Percentiles rank a stretch among this genome's conserved stretches.
Evolutionary conservation across 2,797 vertebrate species (phyloP).

Genomic region (Sebastes hopkinsi): DNA sequence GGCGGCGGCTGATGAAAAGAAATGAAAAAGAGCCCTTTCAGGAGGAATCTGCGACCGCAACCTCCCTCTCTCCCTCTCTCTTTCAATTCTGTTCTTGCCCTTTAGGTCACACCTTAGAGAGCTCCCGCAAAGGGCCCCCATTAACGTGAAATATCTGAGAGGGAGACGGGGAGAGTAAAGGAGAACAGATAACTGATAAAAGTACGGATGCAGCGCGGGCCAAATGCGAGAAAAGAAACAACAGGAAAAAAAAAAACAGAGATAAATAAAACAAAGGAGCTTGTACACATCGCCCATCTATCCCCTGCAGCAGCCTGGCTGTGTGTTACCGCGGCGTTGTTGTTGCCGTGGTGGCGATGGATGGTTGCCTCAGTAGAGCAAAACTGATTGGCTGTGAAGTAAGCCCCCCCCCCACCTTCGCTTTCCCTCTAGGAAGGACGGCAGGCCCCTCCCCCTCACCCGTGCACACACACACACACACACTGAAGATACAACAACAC

Average conservation of each 20-base stretch:
- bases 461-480: neutral
- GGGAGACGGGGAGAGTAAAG: slow-evolving; percentile 47
- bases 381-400: slow-evolving; percentile 69
- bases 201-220: slow-evolving; percentile 26
- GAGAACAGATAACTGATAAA: slow-evolving; percentile 42
- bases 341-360: slow-evolving; percentile 67
- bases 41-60: slow-evolving; percentile 57
- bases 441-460: slow-evolving; percentile 46
- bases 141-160: slow-evolving; percentile 75
- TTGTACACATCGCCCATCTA: slow-evolving; percentile 33
- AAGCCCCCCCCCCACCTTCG: slow-evolving; percentile 39
- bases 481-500: slow-evolving; percentile 19
- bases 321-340: slow-evolving; percentile 49
- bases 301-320: slow-evolving; percentile 56
- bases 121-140: slow-evolving; percentile 67
- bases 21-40: slow-evolving; percentile 74
- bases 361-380: slow-evolving; percentile 64
- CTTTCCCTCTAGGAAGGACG: slow-evolving; percentile 72
- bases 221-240: neutral
- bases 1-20: slow-evolving; percentile 71
- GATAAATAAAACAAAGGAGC: slow-evolving; percentile 39
- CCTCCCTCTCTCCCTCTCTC: slow-evolving; percentile 36
- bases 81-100: slow-evolving; percentile 65
- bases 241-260: slow-evolving; percentile 7
- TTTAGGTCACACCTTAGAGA: slow-evolving; percentile 75